Base-by-base conservation (phyloP, 1,140 invertebrate species). In the Gonatopus flavifemur region DNA sequence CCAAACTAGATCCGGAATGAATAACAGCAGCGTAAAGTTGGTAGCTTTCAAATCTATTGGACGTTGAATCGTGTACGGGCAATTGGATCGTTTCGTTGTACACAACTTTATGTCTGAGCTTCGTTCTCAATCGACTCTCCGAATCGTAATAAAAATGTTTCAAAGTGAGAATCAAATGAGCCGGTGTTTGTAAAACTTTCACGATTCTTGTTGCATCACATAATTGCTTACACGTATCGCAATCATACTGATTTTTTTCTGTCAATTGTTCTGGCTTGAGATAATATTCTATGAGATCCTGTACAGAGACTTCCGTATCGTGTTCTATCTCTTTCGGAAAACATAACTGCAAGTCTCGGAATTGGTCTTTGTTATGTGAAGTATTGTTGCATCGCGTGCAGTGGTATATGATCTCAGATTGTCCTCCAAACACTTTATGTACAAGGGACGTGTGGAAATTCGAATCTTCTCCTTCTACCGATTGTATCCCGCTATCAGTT, bases 191-290 rank as follows among this genome's bases (percentile, higher is more conserved):
- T 0, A 87, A 80, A 12, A 93, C 84, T 21, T 83, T 80, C 1
- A 91, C 87, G 3, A 83, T 83, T 15, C 89, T 81, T 59, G 88
- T 85, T 0, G 88, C 91, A 62, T 93, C 89, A 21, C 86, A 86
- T 1, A 92, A 75, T 10, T 80, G 81, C 8, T 81, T 81, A 69
- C 91, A 94, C 20, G 83, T 83, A 52, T 86, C 85, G 77, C 91
- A 94, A 49, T 84, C 81, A 67, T 93, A 94, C 57, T 87, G 83
- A 67, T 93, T 93, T 37, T 92, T 89, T 0, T 86, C 90, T n/a
- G 80, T 80, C 4, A 94, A 69, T 38, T 83, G 84, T 63, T 94
- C 91, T 1, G 87, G 83, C 7, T 84, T 82, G 40, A 90, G 82
- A 67, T 90, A 93, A 62, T 83, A 88, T 33, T 89, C 85, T 3